Base-by-base conservation (phyloP, 1,140 invertebrate species). In the Zaprionus camerounensis region DNA sequence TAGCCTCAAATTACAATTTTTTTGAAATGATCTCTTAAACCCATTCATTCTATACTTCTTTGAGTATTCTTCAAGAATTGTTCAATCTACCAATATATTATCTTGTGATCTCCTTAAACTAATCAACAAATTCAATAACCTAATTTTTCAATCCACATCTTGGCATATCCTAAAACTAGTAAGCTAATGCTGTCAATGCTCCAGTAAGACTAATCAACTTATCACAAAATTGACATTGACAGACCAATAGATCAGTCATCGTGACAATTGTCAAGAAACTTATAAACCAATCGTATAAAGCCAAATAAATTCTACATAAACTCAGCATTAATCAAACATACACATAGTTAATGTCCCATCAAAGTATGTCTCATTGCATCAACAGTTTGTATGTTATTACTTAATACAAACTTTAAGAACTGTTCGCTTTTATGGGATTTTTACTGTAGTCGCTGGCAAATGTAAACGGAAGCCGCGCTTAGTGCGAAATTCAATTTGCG, bases 401-500 rank as follows among this genome's bases (percentile, higher is more conserved):
- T 56, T 58, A 58, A 67, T 7, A 38, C 26, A 56, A 11, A 36
- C 51, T 56, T 51, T 57, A 20, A 44, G 53, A 44, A 44, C 41
- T 44, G n/a, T 71, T 64, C 20, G 7, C n/a, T 67, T 41, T 57
- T 64, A 77, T 28, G 11, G 63, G 65, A 15, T 65, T 20, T 20
- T 62, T 53, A 86, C 83, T 87, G 80, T 87, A 82, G 15, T 55
- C 15, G 44, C 11, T 36, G 28, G 75, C 17, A 63, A 53, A 31
- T 53, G 67, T 59, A 88, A 87, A 84, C 84, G 75, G 84, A 84
- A 90, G 85, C 85, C 81, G 63, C 56, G 72, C 76, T 88, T 90
- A 85, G 72, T 79, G 76, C 85, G 78, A 88, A 90, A 85, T 85
- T 85, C 78, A 88, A 80, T 80, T 85, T 85, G 70, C 70, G 68